These are phyloP conservation scores for Rhizoglyphus robini DNA, from an alignment of 1,140 invertebrate genomes.

Conservation along the genomic window DNA sequence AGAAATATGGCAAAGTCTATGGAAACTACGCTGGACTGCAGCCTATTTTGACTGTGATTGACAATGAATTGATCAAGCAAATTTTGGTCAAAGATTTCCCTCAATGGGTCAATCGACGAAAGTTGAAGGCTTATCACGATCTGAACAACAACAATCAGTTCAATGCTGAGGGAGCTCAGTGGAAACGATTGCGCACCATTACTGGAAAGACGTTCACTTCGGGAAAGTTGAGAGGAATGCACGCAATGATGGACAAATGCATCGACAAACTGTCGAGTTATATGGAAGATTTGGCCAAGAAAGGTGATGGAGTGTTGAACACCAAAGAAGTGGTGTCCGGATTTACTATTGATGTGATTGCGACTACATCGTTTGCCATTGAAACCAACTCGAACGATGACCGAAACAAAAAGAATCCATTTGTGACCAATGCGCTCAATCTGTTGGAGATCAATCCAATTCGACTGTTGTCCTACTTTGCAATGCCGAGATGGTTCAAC, in stretches of 20 bases:
- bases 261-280: neutral
- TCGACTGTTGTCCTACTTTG: no score
- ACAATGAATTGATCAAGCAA: slow-evolving; percentile 10
- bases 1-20: neutral
- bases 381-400: no score
- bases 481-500: no score
- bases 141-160: neutral
- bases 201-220: neutral
- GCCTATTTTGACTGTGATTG: slow-evolving; percentile 12
- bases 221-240: no score
- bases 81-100: slow-evolving; percentile 15
- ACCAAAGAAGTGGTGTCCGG: no score
- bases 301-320: neutral
- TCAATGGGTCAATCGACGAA: slow-evolving; percentile 4
- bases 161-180: neutral
- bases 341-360: slow-evolving; percentile 8
- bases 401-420: no score
- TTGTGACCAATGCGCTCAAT: no score
- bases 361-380: neutral
- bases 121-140: neutral
- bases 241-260: neutral
- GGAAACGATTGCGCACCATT: neutral
- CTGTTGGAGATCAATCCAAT: no score
- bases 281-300: neutral
- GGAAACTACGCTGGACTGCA: no score